phyloP scores from a whole-genome alignment of 2,113 vertebrate species.

The Halichoerus grypus region DNA sequence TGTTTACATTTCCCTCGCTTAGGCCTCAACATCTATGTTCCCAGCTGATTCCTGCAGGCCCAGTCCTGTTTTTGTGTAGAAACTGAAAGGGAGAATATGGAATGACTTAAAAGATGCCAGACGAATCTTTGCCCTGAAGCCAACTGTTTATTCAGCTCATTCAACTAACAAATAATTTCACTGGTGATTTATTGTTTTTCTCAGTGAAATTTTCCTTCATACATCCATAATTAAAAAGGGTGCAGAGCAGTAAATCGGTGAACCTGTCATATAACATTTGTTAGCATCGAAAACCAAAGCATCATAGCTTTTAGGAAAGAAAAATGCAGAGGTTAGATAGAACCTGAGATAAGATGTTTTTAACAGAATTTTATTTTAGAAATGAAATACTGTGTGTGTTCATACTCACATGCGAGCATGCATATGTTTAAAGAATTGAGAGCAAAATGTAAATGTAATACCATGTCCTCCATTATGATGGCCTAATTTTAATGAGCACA shows the following conservation, averaged over 20 bases:
- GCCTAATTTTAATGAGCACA: neutral
- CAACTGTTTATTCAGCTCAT: slow-evolving; percentile 72
- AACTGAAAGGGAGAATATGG: slow-evolving; percentile 22
- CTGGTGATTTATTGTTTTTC: slow-evolving; percentile 69
- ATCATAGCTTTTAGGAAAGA: slow-evolving; percentile 52
- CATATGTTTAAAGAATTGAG: neutral
- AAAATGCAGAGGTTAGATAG: slow-evolving; percentile 8
- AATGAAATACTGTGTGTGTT: neutral
- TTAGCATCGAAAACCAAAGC: slow-evolving; percentile 51
- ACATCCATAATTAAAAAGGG: slow-evolving; percentile 74
- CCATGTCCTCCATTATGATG: neutral
- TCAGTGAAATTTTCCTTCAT: slow-evolving; percentile 64
- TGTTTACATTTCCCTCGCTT: neutral
- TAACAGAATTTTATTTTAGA: slow-evolving; percentile 43
- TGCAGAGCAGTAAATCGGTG: slow-evolving; percentile 57
- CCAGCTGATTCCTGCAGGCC: neutral
- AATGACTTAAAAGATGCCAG: slow-evolving; percentile 40
- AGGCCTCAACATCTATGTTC: neutral
- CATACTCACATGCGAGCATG: neutral
- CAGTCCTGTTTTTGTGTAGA: neutral
- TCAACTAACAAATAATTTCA: slow-evolving; percentile 73
- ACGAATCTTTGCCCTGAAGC: slow-evolving; percentile 60
- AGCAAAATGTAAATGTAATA: neutral
- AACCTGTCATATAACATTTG: slow-evolving; percentile 56
- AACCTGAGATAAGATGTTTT: neutral